Evolutionary conservation across 2,113 vertebrate genomes (phyloP).

Genomic region (Picathartes gymnocephalus): DNA sequence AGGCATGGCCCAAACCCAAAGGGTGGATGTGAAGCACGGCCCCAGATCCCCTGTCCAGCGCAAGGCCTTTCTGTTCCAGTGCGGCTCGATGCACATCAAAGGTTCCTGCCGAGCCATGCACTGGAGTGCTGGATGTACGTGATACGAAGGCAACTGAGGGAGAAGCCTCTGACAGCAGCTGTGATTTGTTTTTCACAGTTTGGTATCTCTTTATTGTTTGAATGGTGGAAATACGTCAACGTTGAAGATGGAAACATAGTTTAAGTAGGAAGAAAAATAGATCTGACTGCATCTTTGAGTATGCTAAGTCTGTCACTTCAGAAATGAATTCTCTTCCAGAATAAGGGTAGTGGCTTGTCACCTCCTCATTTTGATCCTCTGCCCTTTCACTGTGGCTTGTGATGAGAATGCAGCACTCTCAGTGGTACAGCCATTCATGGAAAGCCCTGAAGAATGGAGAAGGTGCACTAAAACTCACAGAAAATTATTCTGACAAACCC

Average conservation of each 20-base stretch:
- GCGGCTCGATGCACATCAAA: neutral
- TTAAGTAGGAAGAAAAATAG: neutral
- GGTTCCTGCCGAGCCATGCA: neutral
- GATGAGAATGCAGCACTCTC: neutral
- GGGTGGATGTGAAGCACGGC: neutral
- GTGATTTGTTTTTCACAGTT: slow-evolving; percentile 44
- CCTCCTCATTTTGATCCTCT: neutral
- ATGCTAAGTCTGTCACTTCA: neutral
- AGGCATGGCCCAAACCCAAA: neutral
- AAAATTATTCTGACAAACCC: neutral
- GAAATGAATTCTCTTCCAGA: neutral
- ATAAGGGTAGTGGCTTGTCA: neutral
- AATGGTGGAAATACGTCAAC: slow-evolving; percentile 4
- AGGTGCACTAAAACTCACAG: neutral
- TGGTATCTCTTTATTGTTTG: neutral
- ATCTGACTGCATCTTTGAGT: neutral
- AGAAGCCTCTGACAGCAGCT: slow-evolving; percentile 27
- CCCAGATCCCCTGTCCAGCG: neutral
- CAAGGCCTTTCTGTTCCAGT: neutral
- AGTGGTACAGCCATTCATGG: neutral
- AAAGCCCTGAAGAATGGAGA: neutral
- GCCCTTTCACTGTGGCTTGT: neutral
- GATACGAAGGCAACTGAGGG: neutral
- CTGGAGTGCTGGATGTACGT: neutral
- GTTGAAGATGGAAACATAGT: neutral